These are phyloP conservation scores for Agriotes lineatus DNA, from an alignment of 2,888 invertebrate genomes.

Conservation along the genomic window DNA sequence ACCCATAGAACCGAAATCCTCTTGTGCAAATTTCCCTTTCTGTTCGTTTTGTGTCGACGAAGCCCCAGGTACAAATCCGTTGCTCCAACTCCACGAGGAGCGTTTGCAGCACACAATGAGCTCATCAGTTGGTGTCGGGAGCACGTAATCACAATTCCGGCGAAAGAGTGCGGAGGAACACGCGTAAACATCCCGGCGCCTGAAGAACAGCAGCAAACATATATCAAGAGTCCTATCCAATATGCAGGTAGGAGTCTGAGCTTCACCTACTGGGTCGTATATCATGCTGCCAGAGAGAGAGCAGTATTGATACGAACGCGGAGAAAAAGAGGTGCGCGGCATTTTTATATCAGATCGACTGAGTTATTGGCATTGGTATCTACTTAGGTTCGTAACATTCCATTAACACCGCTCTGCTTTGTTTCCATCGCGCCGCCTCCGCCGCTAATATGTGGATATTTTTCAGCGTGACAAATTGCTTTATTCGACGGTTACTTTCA, in stretches of 20 bases:
- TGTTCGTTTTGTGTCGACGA: no score
- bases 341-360: slow-evolving; percentile 41
- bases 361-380: slow-evolving; percentile 40
- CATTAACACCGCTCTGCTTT: slow-evolving; percentile 38
- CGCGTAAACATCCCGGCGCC: slow-evolving; percentile 3
- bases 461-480: slow-evolving; percentile 34
- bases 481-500: slow-evolving; percentile 28
- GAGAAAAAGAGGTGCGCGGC: slow-evolving; percentile 21
- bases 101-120: not conserved
- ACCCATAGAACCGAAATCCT: no score
- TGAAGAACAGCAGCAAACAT: slow-evolving; percentile 25
- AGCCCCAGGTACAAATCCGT: no score
- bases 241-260: slow-evolving; percentile 36
- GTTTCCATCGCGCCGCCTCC: slow-evolving; percentile 19
- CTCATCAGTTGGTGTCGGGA: not conserved
- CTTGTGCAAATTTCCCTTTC: no score
- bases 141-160: not conserved
- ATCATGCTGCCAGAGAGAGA: slow-evolving; percentile 27
- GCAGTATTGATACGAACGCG: slow-evolving; percentile 35
- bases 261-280: slow-evolving; percentile 33
- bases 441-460: slow-evolving; percentile 26
- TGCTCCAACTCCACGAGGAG: not conserved
- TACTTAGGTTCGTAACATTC: slow-evolving; percentile 39
- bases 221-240: slow-evolving; percentile 39
- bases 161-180: slow-evolving; percentile 8